Evolutionary conservation across 92 coral and sea anemone genomes (phyloP).

Genomic region (Porites rus): DNA sequence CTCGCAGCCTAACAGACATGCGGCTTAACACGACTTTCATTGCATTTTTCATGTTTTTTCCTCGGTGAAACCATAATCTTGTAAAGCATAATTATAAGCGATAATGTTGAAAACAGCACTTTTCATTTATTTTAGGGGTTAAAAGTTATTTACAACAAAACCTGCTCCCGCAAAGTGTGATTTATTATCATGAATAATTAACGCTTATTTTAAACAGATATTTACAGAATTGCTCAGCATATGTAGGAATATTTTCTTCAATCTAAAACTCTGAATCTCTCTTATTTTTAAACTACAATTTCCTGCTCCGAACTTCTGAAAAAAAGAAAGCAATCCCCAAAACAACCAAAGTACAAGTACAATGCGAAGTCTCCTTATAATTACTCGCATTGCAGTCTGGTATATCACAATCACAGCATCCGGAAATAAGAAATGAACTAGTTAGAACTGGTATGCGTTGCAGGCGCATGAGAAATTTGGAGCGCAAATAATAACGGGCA

Average conservation of each 20-base stretch:
- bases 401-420: background rate
- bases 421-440: background rate
- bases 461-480: too few species aligned
- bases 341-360: background rate
- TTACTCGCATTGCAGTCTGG: background rate
- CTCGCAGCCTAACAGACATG: background rate
- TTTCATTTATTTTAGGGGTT: background rate
- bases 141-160: background rate
- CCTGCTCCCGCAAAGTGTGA: background rate
- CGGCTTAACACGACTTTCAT: too few species aligned
- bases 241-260: background rate
- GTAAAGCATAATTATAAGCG: too few species aligned
- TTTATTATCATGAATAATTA: conserved; percentile 8
- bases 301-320: background rate
- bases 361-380: background rate
- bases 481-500: too few species aligned
- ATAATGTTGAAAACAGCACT: too few species aligned
- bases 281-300: background rate
- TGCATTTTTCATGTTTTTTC: too few species aligned
- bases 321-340: background rate
- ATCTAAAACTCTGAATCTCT: conserved; percentile 16
- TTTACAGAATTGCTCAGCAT: background rate
- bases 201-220: conserved; percentile 16
- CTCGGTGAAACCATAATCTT: too few species aligned
- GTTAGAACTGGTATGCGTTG: too few species aligned